These are phyloP conservation scores for Rhinoderma darwinii DNA, from an alignment of 2,113 vertebrate genomes.

Conservation along the genomic window DNA sequence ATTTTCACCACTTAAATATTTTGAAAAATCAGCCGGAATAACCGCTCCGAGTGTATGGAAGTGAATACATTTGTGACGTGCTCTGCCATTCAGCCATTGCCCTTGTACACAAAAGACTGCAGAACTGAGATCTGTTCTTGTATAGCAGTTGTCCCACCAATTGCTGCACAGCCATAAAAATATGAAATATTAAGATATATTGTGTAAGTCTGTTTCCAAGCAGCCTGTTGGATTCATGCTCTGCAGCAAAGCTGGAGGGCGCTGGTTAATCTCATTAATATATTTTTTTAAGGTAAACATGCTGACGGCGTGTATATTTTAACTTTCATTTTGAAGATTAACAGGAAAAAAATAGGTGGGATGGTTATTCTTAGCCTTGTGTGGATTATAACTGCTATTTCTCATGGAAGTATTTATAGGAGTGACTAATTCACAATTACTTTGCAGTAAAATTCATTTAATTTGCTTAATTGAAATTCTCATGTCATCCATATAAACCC, in stretches of 20 bases:
- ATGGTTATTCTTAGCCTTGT: neutral
- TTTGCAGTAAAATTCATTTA: neutral
- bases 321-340: neutral
- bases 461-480: neutral
- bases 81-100: neutral
- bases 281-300: neutral
- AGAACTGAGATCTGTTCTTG: too few species aligned
- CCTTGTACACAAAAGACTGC: neutral
- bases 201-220: neutral
- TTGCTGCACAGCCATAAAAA: neutral
- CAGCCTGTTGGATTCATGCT: neutral
- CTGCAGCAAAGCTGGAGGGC: constrained; percentile 2
- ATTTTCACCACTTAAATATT: constrained; percentile 40
- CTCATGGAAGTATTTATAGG: neutral
- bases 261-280: neutral
- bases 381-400: neutral
- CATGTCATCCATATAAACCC: neutral
- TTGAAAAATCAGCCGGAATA: neutral
- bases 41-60: neutral
- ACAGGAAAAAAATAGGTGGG: neutral
- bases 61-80: neutral
- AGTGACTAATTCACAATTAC: neutral
- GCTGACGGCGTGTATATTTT: constrained; percentile 24
- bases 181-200: neutral
- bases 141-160: neutral